These are phyloP conservation scores for Coilia nasus DNA, from an alignment of 2,797 vertebrate genomes.

Conservation along the genomic window DNA sequence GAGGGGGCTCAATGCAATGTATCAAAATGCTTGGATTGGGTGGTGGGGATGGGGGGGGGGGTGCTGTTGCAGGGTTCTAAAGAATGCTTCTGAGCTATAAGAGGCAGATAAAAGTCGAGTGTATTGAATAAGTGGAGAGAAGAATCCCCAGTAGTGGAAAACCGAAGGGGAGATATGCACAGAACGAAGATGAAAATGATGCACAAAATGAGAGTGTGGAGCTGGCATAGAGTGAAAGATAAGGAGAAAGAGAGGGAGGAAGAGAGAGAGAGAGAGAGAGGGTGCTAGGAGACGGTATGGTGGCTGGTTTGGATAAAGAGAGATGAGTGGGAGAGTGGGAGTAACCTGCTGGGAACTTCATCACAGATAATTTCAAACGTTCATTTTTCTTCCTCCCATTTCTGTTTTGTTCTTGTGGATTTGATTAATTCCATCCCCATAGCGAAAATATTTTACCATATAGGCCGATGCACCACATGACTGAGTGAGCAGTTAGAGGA, in stretches of 20 bases:
- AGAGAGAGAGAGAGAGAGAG: not conserved
- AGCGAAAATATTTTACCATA: conserved; percentile 65
- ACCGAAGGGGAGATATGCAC: conserved; percentile 37
- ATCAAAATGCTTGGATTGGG: conserved; percentile 5
- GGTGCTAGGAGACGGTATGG: not conserved
- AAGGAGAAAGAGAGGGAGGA: conserved; percentile 43
- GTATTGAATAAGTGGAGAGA: not conserved
- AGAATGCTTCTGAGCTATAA: conserved; percentile 13
- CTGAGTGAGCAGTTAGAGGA: not conserved
- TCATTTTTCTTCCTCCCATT: conserved; percentile 26
- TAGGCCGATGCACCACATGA: conserved; percentile 61
- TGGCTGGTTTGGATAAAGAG: not conserved
- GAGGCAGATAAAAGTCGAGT: conserved; percentile 46
- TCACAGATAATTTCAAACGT: conserved; percentile 45
- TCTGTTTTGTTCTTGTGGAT: conserved; percentile 60
- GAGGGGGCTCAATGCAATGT: not conserved
- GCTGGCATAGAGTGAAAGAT: not conserved
- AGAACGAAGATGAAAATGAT: conserved; percentile 47
- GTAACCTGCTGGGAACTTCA: conserved; percentile 39
- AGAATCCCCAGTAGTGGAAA: conserved; percentile 7
- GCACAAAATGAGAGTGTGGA: not conserved
- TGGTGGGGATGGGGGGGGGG: not conserved
- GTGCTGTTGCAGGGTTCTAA: not conserved
- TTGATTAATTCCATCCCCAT: conserved; percentile 62
- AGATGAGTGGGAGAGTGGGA: conserved; percentile 38